Conservation (phyloP, 1,140 invertebrate genomes). For the Archegozetes longisetosus region DNA sequence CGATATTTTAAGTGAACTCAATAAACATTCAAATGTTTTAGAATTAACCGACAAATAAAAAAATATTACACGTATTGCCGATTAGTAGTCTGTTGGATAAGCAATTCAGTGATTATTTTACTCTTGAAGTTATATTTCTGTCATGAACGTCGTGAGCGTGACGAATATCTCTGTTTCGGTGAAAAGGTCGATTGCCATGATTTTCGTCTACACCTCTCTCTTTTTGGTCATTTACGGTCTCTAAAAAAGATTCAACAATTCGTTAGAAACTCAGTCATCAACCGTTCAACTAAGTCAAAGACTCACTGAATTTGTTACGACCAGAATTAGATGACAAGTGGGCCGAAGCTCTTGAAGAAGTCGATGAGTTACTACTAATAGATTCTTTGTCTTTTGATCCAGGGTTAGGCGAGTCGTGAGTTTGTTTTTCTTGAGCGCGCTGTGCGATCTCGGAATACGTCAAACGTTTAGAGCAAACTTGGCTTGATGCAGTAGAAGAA, state of each 20-base stretch:
- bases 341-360: background rate
- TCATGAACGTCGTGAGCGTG: background rate
- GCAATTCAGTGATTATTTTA: background rate
- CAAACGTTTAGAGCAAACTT: constrained; percentile 26
- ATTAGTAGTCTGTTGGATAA: no score
- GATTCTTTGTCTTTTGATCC: background rate
- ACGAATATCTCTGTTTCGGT: background rate
- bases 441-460: constrained; percentile 71
- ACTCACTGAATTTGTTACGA: background rate
- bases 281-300: background rate
- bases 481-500: no score
- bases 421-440: constrained; percentile 32
- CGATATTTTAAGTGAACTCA: no score
- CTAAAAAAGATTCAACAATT: background rate
- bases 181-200: background rate
- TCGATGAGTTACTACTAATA: background rate
- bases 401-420: background rate
- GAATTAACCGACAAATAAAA: no score
- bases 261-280: background rate
- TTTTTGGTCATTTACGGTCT: background rate
- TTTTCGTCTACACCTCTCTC: background rate
- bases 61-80: no score
- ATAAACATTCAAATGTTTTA: no score
- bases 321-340: background rate
- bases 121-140: background rate